A percentile compares a stretch with the other conserved stretches of the same genome.
Evolutionary conservation across 2,113 vertebrate species (phyloP).

Genomic region (Uria lomvia): DNA sequence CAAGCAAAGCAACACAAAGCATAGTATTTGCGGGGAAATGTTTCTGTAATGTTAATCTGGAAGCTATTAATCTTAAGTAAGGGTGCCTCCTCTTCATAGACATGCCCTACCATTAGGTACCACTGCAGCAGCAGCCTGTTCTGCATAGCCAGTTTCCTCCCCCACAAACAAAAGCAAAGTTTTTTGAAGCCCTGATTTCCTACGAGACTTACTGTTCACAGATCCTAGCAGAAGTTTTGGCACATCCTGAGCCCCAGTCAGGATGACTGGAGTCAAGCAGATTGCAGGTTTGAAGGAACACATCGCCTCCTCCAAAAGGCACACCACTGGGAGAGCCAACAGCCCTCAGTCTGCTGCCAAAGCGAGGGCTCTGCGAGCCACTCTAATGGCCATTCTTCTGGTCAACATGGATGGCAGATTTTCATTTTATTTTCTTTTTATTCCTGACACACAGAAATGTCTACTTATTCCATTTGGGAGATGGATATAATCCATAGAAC

Average conservation of each 20-base stretch:
- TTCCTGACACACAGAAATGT: conserved; percentile 28
- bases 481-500: conserved; percentile 46
- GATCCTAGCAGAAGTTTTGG: conserved; percentile 45
- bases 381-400: neutral
- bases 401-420: conserved; percentile 12
- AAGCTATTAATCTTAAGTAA: conserved; percentile 3
- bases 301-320: neutral
- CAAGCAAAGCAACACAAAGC: neutral
- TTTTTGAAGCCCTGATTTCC: conserved; percentile 44
- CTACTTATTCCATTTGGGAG: conserved; percentile 58
- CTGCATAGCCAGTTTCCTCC: neutral
- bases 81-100: neutral
- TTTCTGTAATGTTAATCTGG: conserved; percentile 16
- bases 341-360: conserved; percentile 21
- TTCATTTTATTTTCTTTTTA: neutral
- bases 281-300: conserved; percentile 52
- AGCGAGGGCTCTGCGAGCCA: neutral
- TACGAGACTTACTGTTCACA: conserved; percentile 11
- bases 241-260: conserved; percentile 15
- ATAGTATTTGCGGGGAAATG: neutral
- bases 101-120: neutral
- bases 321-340: neutral
- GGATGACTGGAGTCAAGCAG: conserved; percentile 29
- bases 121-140: neutral
- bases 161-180: neutral